phyloP scores from a whole-genome alignment of 2,888 invertebrate species.

The Ormyrus thymus region DNA sequence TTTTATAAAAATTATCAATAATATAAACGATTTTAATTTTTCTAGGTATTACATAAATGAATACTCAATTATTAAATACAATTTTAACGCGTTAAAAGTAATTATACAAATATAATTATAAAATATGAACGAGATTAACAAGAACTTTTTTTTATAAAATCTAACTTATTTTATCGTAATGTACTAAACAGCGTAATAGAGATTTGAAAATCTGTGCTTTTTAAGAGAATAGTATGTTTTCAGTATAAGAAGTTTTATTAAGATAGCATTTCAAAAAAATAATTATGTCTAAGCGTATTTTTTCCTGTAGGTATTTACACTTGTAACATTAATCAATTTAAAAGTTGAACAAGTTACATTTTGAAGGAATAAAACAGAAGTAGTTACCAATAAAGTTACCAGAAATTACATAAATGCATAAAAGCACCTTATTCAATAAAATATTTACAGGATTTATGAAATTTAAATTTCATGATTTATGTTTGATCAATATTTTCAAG shows the following conservation, averaged over 20 bases:
- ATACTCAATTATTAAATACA: constrained; percentile 19
- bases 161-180: neutral
- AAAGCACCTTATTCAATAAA: neutral
- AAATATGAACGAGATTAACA: constrained; percentile 37
- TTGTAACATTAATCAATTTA: neutral
- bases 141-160: constrained; percentile 3
- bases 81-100: constrained; percentile 26
- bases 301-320: constrained; percentile 19
- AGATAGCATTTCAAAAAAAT: constrained; percentile 8
- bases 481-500: neutral
- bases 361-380: no score
- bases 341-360: neutral
- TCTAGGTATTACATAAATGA: constrained; percentile 13
- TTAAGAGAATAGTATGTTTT: neutral
- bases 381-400: neutral
- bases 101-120: constrained; percentile 13
- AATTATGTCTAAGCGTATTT: constrained; percentile 12
- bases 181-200: neutral
- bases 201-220: neutral
- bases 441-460: no score
- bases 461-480: neutral
- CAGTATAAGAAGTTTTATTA: constrained; percentile 1
- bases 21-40: constrained; percentile 6
- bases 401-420: constrained; percentile 4
- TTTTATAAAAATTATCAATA: constrained; percentile 32